These are phyloP conservation scores for Myiozetetes cayanensis DNA, from an alignment of 2,113 vertebrate genomes.

Conservation along the genomic window DNA sequence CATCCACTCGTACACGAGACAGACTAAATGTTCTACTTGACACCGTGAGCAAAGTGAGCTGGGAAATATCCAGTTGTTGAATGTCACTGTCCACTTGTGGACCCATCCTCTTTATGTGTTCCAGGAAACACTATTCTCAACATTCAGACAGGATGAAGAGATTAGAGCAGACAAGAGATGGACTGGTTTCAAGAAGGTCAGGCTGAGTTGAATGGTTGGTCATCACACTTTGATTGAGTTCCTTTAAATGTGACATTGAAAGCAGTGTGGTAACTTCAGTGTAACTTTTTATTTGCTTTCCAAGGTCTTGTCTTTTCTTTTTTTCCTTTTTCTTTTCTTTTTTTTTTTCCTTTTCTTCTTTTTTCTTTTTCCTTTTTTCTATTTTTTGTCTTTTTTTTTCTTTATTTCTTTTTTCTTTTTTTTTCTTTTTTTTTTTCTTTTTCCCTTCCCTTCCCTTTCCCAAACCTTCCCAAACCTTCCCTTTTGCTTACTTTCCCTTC, in stretches of 20 bases:
- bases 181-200: background rate
- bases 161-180: background rate
- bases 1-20: background rate
- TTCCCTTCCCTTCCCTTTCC: too few species aligned
- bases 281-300: background rate
- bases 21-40: background rate
- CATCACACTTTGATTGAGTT: background rate
- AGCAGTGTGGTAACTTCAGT: background rate
- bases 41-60: background rate
- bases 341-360: background rate
- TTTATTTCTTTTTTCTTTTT: too few species aligned
- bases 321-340: accelerated
- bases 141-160: background rate
- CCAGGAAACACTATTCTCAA: background rate
- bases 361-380: too few species aligned
- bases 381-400: too few species aligned
- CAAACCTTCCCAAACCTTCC: too few species aligned
- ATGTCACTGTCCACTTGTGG: background rate
- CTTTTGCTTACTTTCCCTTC: too few species aligned
- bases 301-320: background rate
- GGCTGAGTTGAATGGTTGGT: background rate
- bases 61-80: background rate
- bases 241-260: background rate
- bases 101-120: background rate
- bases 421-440: too few species aligned